These are phyloP conservation scores for Melikaiella ostensackeni DNA, from an alignment of 2,888 invertebrate genomes.

Conservation along the genomic window DNA sequence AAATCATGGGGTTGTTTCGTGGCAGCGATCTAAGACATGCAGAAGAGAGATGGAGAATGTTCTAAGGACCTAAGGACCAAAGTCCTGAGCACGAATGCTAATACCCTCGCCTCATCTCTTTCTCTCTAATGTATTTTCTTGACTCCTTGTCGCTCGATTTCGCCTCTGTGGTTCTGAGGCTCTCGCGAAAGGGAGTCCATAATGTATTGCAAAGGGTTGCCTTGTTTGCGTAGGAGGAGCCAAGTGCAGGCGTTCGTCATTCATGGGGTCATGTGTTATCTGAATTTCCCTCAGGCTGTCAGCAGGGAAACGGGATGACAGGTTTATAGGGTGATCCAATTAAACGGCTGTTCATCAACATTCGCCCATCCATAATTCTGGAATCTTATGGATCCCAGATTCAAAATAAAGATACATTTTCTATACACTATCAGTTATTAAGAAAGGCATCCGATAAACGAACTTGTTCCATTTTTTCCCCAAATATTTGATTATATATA, in stretches of 20 bases:
- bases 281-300: conserved; percentile 50
- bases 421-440: too few species aligned
- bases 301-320: conserved; percentile 22
- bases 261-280: conserved; percentile 56
- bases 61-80: not conserved
- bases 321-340: conserved; percentile 27
- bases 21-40: conserved; percentile 60
- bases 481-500: too few species aligned
- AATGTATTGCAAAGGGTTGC: conserved; percentile 57
- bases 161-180: not conserved
- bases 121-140: conserved; percentile 43
- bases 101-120: conserved; percentile 40
- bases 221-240: conserved; percentile 58
- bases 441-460: too few species aligned
- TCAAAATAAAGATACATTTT: too few species aligned
- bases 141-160: conserved; percentile 26
- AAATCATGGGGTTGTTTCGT: conserved; percentile 65
- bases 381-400: too few species aligned
- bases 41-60: conserved; percentile 45
- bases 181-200: conserved; percentile 44
- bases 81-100: conserved; percentile 44
- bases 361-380: not conserved
- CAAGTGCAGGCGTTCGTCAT: conserved; percentile 55
- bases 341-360: conserved; percentile 29
- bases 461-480: too few species aligned